Percentiles rank a stretch among this genome's conserved stretches.
These are phyloP conservation scores for Chionis minor DNA, from an alignment of 2,113 vertebrate genomes.

Conservation along the genomic window DNA sequence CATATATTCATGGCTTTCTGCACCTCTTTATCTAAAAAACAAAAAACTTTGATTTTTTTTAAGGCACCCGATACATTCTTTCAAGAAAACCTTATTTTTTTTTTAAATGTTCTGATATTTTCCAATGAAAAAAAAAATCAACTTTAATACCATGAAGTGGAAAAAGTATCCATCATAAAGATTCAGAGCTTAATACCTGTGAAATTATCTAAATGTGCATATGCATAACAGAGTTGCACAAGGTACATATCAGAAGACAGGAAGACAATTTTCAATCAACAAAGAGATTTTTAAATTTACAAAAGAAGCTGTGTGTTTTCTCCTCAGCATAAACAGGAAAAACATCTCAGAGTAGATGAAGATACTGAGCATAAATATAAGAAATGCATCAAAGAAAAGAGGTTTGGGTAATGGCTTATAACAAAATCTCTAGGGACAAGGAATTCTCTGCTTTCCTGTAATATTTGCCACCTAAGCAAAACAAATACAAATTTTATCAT, in stretches of 20 bases:
- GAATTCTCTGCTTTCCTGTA: neutral
- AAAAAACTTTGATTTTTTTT: neutral
- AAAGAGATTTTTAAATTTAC: neutral
- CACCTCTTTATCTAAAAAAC: neutral
- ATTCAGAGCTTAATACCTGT: neutral
- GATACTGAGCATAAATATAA: neutral
- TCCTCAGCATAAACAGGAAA: neutral
- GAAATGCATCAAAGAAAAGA: slow-evolving; percentile 24
- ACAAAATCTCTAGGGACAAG: neutral
- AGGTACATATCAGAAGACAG: neutral
- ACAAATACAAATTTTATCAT: neutral
- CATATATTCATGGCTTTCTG: neutral
- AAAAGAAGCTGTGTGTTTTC: neutral
- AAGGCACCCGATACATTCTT: neutral
- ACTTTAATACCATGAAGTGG: fast-evolving
- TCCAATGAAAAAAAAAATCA: neutral
- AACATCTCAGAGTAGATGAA: neutral
- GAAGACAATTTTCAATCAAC: neutral
- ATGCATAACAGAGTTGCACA: neutral
- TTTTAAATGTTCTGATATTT: neutral
- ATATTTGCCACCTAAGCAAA: slow-evolving; percentile 12
- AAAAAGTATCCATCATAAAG: neutral
- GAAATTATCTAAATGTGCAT: neutral
- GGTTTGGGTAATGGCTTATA: neutral
- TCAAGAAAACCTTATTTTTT: neutral